phyloP scores from a whole-genome alignment of 2,888 invertebrate species.

The Sipunculus nudus region DNA sequence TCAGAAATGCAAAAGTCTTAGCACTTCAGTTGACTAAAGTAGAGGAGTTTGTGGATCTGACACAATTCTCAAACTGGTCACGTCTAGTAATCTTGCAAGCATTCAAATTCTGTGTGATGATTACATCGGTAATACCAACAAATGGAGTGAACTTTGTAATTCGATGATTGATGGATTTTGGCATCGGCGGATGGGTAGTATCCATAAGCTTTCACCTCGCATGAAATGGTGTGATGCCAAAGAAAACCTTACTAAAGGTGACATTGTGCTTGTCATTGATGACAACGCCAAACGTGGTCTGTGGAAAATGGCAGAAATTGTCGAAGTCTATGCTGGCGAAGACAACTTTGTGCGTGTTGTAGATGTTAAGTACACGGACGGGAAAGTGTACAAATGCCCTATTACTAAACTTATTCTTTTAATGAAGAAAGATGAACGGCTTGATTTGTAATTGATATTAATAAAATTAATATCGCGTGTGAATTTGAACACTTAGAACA shows the following conservation, averaged over 20 bases:
- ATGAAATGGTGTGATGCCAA: background rate
- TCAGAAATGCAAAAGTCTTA: constrained; percentile 5
- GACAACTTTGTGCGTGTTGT: background rate
- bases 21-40: background rate
- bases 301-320: background rate
- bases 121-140: background rate
- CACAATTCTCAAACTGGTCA: constrained; percentile 6
- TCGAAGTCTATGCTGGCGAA: background rate
- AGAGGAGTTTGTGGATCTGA: background rate
- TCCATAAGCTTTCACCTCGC: background rate
- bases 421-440: background rate
- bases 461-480: too few species aligned
- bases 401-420: background rate
- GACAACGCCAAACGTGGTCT: background rate
- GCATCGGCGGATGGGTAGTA: background rate
- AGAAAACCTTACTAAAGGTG: background rate
- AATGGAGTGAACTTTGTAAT: background rate
- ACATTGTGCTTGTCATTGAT: background rate
- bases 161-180: background rate
- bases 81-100: background rate
- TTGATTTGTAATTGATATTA: too few species aligned
- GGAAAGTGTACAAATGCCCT: background rate
- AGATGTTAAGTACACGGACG: background rate
- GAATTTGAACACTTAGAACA: background rate
- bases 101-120: background rate